Evolutionary conservation across 2,113 vertebrate species (phyloP).

Genomic region (Solea senegalensis): DNA sequence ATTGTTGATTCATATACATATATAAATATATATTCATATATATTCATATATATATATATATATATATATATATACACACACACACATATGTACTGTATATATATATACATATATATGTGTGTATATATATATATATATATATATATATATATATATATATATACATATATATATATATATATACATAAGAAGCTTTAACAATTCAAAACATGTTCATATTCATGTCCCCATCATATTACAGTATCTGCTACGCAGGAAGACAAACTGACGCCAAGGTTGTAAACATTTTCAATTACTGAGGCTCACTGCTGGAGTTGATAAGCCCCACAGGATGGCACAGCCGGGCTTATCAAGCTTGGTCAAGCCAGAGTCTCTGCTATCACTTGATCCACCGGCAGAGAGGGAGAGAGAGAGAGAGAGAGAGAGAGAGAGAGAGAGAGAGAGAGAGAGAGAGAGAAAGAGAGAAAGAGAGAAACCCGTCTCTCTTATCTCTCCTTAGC

Average conservation of each 20-base stretch:
- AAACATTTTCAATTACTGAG: conserved; percentile 67
- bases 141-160: too few species aligned
- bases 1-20: too few species aligned
- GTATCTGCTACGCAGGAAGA: conserved; percentile 29
- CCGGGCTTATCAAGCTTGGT: conserved; percentile 61
- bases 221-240: conserved; percentile 9
- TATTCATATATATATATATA: too few species aligned
- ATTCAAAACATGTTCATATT: background rate
- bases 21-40: too few species aligned
- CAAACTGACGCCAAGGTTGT: conserved; percentile 59
- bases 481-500: conserved; percentile 58
- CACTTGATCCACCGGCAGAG: conserved; percentile 33
- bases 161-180: too few species aligned
- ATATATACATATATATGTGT: too few species aligned
- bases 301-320: conserved; percentile 65
- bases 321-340: conserved; percentile 68
- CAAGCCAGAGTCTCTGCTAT: conserved; percentile 63
- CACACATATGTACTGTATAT: too few species aligned
- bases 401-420: conserved; percentile 13
- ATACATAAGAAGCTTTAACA: background rate
- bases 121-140: too few species aligned
- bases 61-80: too few species aligned
- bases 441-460: too few species aligned
- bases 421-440: too few species aligned
- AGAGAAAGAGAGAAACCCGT: conserved; percentile 16